Conservation (phyloP, 2,797 vertebrate species). For the Rhabdomys pumilio region DNA sequence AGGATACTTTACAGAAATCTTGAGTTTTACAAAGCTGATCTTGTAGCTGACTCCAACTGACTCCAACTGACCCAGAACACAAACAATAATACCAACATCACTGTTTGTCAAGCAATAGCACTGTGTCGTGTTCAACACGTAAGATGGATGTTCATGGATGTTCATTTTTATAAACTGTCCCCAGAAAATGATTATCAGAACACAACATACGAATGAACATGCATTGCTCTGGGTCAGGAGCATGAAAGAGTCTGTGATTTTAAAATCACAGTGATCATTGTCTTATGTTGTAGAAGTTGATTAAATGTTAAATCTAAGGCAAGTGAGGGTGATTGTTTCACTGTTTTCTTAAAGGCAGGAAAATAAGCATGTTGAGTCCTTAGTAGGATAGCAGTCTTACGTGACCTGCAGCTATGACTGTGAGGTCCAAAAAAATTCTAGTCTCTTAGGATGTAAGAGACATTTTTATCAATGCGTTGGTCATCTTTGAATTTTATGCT, state of each 20-base stretch:
- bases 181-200: not conserved
- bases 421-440: not conserved
- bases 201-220: not conserved
- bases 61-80: not conserved
- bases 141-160: not conserved
- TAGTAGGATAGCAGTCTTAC: not conserved
- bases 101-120: not conserved
- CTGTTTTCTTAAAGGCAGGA: not conserved
- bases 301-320: not conserved
- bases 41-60: not conserved
- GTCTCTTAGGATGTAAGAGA: too few relatives aligned
- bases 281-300: not conserved
- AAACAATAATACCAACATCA: too few relatives aligned
- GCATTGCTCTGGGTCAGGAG: not conserved
- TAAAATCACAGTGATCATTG: not conserved
- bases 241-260: not conserved
- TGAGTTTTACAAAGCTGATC: not conserved
- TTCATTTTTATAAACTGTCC: not conserved
- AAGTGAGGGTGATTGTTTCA: not conserved
- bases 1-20: not conserved
- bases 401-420: not conserved
- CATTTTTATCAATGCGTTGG: not conserved
- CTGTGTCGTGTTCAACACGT: not conserved
- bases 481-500: constrained; percentile 5
- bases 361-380: not conserved